phyloP scores from a whole-genome alignment of 2,888 invertebrate species.

The Anaspis maculata region DNA sequence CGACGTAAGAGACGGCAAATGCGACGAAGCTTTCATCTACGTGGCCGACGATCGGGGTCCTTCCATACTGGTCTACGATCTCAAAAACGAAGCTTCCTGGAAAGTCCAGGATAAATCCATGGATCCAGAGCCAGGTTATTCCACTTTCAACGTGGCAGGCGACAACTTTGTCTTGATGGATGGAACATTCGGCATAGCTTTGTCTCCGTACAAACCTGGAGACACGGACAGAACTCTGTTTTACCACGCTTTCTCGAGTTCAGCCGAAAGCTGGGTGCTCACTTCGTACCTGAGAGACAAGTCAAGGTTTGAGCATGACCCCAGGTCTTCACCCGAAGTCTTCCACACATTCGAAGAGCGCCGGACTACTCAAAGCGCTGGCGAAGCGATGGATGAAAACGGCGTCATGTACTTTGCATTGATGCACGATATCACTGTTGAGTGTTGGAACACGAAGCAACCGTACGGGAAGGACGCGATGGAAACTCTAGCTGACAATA shows the following conservation, averaged over 20 bases:
- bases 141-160: constrained; percentile 53
- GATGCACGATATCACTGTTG: background rate
- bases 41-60: constrained; percentile 58
- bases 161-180: constrained; percentile 57
- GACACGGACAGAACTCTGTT: constrained; percentile 36
- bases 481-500: background rate
- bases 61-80: constrained; percentile 57
- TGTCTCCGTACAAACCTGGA: constrained; percentile 48
- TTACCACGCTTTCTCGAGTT: background rate
- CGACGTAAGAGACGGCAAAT: constrained; percentile 49
- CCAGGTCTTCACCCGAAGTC: background rate
- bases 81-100: constrained; percentile 51
- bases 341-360: background rate
- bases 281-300: background rate
- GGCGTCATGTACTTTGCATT: background rate
- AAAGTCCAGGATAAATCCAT: constrained; percentile 52
- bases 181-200: constrained; percentile 55
- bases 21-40: constrained; percentile 56
- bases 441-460: background rate
- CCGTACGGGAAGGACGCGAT: background rate
- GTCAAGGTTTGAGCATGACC: background rate
- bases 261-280: background rate
- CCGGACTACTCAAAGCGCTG: background rate
- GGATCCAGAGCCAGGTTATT: constrained; percentile 55
- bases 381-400: background rate